Conservation (phyloP, 2,797 vertebrate genomes). For the Urocyon cinereoargenteus region DNA sequence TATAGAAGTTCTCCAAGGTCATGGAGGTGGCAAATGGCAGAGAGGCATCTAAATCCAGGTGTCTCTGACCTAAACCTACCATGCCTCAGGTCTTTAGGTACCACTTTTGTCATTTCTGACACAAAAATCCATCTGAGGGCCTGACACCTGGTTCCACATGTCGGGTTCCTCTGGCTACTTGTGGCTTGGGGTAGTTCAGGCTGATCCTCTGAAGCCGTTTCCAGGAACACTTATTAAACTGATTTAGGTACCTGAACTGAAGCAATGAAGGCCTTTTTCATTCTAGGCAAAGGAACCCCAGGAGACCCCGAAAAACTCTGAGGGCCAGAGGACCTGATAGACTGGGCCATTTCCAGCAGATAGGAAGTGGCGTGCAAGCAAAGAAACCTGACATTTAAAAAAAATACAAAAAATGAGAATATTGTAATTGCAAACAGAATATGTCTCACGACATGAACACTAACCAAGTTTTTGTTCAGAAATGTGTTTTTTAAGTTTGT, state of each 20-base stretch:
- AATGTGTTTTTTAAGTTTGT: constrained; percentile 60
- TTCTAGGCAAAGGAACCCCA: constrained; percentile 46
- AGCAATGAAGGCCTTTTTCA: background rate
- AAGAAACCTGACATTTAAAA: constrained; percentile 57
- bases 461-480: constrained; percentile 52
- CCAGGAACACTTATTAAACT: constrained; percentile 59
- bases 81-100: background rate
- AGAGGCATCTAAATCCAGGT: background rate
- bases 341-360: background rate
- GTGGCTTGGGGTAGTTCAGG: background rate
- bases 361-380: background rate
- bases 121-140: background rate
- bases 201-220: constrained; percentile 21
- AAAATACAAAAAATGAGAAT: constrained; percentile 22
- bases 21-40: background rate
- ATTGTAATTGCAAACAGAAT: constrained; percentile 65
- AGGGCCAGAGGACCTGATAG: background rate
- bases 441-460: constrained; percentile 57
- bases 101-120: background rate
- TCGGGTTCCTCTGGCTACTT: background rate
- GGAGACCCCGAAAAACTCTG: background rate
- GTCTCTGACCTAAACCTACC: background rate
- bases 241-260: constrained; percentile 48
- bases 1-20: background rate
- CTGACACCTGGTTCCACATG: background rate